These are phyloP conservation scores for Tachysurus fulvidraco DNA, from an alignment of 2,113 vertebrate species.

Conservation along the genomic window DNA sequence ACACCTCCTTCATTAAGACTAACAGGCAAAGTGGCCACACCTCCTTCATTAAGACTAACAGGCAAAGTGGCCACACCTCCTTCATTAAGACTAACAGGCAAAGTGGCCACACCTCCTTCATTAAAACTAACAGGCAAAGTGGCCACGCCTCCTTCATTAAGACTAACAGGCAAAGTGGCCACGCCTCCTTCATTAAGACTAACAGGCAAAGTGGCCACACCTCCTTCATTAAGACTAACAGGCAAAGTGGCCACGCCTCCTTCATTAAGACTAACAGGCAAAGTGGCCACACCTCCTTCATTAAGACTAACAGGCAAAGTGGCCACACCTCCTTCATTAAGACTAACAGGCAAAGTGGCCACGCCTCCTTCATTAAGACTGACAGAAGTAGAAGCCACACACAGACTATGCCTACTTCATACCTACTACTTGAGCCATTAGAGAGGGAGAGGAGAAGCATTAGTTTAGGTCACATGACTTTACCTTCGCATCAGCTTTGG, in stretches of 20 bases:
- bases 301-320: neutral
- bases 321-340: neutral
- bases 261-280: neutral
- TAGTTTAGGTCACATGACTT: neutral
- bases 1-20: neutral
- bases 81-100: too few relatives aligned
- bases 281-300: neutral
- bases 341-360: neutral
- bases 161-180: neutral
- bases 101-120: too few relatives aligned
- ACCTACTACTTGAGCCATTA: too few relatives aligned
- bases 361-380: neutral
- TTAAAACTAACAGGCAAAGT: too few relatives aligned
- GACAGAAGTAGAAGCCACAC: too few relatives aligned
- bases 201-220: neutral
- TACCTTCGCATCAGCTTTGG: slow-evolving; percentile 81
- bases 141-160: neutral
- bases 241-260: neutral
- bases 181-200: neutral
- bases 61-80: too few relatives aligned
- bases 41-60: too few relatives aligned
- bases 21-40: too few relatives aligned
- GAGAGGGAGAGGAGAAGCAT: neutral
- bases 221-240: neutral
- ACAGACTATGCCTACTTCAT: too few relatives aligned